phyloP scores from a whole-genome alignment of 2,113 vertebrate genomes.

The Macquaria ambigua region DNA sequence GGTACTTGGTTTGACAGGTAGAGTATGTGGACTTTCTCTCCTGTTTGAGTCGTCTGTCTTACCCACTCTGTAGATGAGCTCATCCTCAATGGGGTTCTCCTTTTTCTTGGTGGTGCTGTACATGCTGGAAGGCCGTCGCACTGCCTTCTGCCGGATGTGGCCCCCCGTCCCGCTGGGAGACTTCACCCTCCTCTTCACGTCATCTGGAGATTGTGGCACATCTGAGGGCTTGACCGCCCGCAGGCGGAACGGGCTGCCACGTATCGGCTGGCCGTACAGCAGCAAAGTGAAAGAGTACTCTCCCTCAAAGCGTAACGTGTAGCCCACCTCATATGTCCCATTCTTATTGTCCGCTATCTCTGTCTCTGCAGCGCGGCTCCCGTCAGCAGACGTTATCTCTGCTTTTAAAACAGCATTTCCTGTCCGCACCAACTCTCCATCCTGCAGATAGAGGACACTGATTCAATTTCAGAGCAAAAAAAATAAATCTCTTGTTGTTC shows the following conservation, averaged over 20 bases:
- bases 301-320: conserved; percentile 89
- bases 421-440: conserved; percentile 91
- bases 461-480: conserved; percentile 10
- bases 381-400: conserved; percentile 85
- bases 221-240: conserved; percentile 90
- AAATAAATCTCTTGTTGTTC: not conserved
- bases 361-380: conserved; percentile 74
- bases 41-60: conserved; percentile 53
- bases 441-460: conserved; percentile 63
- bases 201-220: conserved; percentile 91
- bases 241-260: conserved; percentile 92
- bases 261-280: conserved; percentile 92
- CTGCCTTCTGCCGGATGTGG: conserved; percentile 94
- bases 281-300: conserved; percentile 90
- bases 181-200: conserved; percentile 95
- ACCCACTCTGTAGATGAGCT: conserved; percentile 94
- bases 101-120: conserved; percentile 96
- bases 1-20: not conserved
- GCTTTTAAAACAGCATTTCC: conserved; percentile 91
- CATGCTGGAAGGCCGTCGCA: conserved; percentile 96
- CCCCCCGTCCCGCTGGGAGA: conserved; percentile 90
- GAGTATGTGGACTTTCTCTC: not conserved
- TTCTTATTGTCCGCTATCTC: conserved; percentile 96
- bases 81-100: conserved; percentile 88
- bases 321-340: conserved; percentile 94